These are phyloP conservation scores for Pseudoatta argentina DNA, from an alignment of 1,140 invertebrate species.

Conservation along the genomic window DNA sequence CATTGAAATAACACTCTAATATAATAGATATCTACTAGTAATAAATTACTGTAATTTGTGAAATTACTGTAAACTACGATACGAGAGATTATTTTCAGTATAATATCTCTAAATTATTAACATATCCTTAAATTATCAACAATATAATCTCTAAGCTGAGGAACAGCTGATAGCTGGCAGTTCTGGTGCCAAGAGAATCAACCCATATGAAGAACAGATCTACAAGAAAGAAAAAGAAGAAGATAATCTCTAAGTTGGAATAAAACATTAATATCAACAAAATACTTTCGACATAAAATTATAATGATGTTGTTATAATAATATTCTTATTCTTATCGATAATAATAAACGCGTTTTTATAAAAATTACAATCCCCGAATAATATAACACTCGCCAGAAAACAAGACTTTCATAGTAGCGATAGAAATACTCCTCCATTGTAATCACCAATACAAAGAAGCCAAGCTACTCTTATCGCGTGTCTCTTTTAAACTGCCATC, in stretches of 20 bases:
- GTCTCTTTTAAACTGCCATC: constrained; percentile 21
- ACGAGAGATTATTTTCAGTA: no score
- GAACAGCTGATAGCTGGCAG: no score
- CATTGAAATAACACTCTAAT: background rate
- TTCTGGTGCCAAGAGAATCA: no score
- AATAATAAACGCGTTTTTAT: background rate
- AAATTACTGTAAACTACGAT: no score
- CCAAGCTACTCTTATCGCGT: constrained; percentile 34
- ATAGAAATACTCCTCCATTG: background rate
- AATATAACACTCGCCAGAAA: constrained; percentile 8
- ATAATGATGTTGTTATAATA: background rate
- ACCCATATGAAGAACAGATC: no score
- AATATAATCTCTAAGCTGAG: no score
- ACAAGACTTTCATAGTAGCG: constrained; percentile 1
- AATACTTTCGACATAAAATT: background rate
- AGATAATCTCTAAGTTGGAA: background rate
- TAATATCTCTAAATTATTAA: no score
- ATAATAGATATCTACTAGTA: background rate
- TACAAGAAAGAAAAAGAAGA: no score
- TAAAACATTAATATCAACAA: background rate
- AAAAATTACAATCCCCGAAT: constrained; percentile 5
- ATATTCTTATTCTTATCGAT: background rate
- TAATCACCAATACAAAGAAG: constrained; percentile 8
- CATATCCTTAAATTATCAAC: no score
- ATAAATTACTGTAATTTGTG: background rate